phyloP scores from a whole-genome alignment of 2,888 invertebrate species.

The Malacosoma neustria region DNA sequence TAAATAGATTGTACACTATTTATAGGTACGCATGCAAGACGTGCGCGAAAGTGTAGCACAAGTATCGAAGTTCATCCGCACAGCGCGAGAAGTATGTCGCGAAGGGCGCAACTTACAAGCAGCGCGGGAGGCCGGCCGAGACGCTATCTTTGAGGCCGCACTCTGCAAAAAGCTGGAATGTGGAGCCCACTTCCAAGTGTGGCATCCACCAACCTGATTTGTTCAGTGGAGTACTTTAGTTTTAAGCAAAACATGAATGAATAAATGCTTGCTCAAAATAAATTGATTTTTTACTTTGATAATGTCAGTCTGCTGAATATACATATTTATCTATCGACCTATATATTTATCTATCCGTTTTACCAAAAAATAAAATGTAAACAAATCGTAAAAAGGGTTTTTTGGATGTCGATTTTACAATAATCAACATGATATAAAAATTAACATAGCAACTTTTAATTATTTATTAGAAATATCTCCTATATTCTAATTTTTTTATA shows the following conservation, averaged over 20 bases:
- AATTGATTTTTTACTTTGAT: slow-evolving; percentile 1
- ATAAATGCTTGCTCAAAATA: slow-evolving; percentile 22
- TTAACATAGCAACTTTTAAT: too few species aligned
- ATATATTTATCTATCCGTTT: too few species aligned
- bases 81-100: slow-evolving; percentile 55
- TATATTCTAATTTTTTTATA: too few species aligned
- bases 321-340: too few species aligned
- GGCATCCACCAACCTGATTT: slow-evolving; percentile 72
- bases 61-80: slow-evolving; percentile 52
- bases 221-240: slow-evolving; percentile 28
- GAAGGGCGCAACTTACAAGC: slow-evolving; percentile 46
- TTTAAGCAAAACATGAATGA: slow-evolving; percentile 17
- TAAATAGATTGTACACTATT: too few species aligned
- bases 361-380: too few species aligned
- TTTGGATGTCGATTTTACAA: too few species aligned
- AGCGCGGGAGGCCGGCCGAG: slow-evolving; percentile 53
- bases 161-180: slow-evolving; percentile 72
- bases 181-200: slow-evolving; percentile 68
- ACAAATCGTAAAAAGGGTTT: too few species aligned
- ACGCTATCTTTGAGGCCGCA: slow-evolving; percentile 58
- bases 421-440: too few species aligned
- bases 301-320: too few species aligned
- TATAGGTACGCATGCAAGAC: slow-evolving; percentile 49
- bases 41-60: slow-evolving; percentile 61
- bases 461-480: too few species aligned